Conservation (phyloP, 2,888 invertebrate species). For the Entomobrya multifasciata region DNA sequence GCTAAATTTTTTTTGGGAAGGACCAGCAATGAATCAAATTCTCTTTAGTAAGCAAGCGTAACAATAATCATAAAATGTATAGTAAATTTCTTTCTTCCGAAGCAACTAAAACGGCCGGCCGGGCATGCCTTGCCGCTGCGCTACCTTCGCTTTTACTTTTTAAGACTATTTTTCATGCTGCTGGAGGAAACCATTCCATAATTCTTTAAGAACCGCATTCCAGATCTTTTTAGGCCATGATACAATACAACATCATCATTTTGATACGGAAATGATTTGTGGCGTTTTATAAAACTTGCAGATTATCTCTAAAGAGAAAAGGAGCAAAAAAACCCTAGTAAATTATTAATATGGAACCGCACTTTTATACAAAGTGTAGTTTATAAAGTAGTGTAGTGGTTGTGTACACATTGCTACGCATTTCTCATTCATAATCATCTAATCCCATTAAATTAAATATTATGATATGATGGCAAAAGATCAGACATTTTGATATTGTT, state of each 20-base stretch:
- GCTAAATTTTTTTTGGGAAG: background rate
- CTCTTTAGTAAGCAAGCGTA: too few relatives aligned
- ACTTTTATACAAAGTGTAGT: background rate
- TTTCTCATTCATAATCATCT: conserved; percentile 58
- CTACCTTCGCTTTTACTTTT: too few relatives aligned
- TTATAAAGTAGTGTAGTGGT: background rate
- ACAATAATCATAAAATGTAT: too few relatives aligned
- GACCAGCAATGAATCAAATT: conserved; percentile 16
- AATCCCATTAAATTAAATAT: conserved; percentile 52
- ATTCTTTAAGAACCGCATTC: background rate
- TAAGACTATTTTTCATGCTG: background rate
- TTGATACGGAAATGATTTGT: conserved; percentile 15
- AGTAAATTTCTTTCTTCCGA: too few relatives aligned
- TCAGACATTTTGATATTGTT: conserved; percentile 35
- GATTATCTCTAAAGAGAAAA: background rate
- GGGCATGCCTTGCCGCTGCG: too few relatives aligned
- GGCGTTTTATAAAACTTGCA: background rate
- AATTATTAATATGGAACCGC: background rate
- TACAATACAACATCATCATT: background rate
- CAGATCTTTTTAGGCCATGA: background rate
- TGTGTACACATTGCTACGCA: conserved; percentile 1
- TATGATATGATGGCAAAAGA: conserved; percentile 53
- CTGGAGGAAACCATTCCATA: background rate
- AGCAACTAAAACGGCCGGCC: too few relatives aligned
- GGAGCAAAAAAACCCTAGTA: background rate